Base-by-base conservation (phyloP, 2,888 invertebrate species). In the Caradrina kadenii region DNA sequence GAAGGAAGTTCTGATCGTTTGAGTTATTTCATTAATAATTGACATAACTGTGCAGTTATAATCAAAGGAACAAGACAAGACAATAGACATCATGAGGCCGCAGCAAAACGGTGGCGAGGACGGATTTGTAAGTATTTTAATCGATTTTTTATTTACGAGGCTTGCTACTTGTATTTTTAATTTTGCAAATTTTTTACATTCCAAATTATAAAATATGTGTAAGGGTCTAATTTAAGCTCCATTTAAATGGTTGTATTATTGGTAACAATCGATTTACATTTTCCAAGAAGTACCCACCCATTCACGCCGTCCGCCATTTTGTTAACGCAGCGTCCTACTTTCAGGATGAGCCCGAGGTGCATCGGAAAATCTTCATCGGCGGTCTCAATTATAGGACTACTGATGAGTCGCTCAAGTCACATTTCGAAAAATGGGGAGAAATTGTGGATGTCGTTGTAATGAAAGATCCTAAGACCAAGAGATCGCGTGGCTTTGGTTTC, bases 401-500 rank as follows among this genome's bases (percentile, higher is more conserved):
- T 0, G 99, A 99, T 87, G 99, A 99, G 67, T 98, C 98, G 1
- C 92, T 99, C 11, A 99, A 99, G 91, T 96, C 97, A n/a, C 99
- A 99, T 94, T 99, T 99, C 91, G 98, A 98, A 88, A 98, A 99
- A 97, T 99, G 98, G 98, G 99, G 99, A 42, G 98, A 99, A 92
- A 98, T 99, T 79, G 98, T 99, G 0, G 99, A 99, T 90, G 99
- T 99, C 13, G 99, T 99, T 5, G 99, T 99, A 0, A 99, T 99
- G 99, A 98, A 99, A 90, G 99, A 99, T 89, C 98, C 99, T 0
- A 98, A 98, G 86, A 99, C 99, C 0, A 99, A 99, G 90, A 96
- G 99, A 76, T 99, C 99, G 7, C 97, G 99, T 74, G 99, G 99
- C 1, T 99, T 99, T 92, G 99, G 99, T 2, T 99, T 99, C 89